Conservation (phyloP, 2,797 vertebrate genomes). For the Lithobates pipiens region DNA sequence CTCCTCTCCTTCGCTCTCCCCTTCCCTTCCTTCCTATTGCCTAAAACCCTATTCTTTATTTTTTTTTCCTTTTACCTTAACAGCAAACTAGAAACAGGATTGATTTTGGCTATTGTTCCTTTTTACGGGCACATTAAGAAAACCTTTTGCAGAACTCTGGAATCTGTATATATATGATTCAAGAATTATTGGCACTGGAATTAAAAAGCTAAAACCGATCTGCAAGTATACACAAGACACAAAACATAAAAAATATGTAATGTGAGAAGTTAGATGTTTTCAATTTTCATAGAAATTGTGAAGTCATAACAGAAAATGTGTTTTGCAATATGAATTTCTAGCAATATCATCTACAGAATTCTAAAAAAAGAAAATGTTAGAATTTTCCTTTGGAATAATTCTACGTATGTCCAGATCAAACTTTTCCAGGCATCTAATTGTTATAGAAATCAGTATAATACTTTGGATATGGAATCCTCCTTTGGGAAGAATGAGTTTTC, state of each 20-base stretch:
- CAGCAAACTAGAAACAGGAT: not conserved
- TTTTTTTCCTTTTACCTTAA: not conserved
- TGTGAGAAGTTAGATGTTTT: constrained; percentile 27
- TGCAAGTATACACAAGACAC: constrained; percentile 32
- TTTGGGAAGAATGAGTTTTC: constrained; percentile 7
- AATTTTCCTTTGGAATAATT: not conserved
- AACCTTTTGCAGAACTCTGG: constrained; percentile 36
- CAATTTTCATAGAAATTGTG: constrained; percentile 27
- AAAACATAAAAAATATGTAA: constrained; percentile 28
- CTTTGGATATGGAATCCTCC: constrained; percentile 1
- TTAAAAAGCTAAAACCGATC: constrained; percentile 26
- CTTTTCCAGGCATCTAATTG: not conserved
- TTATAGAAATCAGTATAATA: not conserved
- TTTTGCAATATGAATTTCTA: constrained; percentile 27
- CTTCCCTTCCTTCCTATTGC: not conserved
- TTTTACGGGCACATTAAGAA: constrained; percentile 51
- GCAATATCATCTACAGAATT: constrained; percentile 18
- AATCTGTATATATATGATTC: constrained; percentile 39
- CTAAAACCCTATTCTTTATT: not conserved
- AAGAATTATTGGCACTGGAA: constrained; percentile 32
- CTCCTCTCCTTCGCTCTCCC: too few species aligned
- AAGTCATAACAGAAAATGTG: constrained; percentile 47
- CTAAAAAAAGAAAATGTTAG: not conserved
- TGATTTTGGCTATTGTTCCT: not conserved
- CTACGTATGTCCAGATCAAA: not conserved